Evolutionary conservation across 2,888 invertebrate genomes (phyloP), one percentile per base, ranked within the genome.

Genomic region (Celastrina argiolus): DNA sequence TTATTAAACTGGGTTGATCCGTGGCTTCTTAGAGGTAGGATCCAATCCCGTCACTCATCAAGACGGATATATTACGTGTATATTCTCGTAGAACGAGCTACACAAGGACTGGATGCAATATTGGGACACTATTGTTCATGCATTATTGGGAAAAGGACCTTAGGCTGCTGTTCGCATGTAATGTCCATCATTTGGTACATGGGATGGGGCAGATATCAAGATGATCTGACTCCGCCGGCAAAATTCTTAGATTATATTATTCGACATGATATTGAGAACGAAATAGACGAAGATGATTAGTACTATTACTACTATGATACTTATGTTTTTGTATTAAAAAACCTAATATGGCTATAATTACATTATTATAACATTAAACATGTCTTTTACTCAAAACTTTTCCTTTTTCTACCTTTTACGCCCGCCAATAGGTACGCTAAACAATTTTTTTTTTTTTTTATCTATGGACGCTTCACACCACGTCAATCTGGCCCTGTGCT

Each of bases 181-280:
- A 67, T 68, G 68, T 59, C 68, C 4, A 10, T 68, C 1, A 58
- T 68, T 22, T 69, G 69, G 67, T 71, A 71, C 22, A 31, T 70
- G 10, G 68, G 65, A 8, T 66, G 66, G 67, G 67, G 66, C 22
- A 6, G 56, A 10, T 26, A 56, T 22, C 56, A 56, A 3, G 2
- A 6, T 2, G 3, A 56, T 56, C 22, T 26, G 4, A 56, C 26
- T 26, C 26, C 22, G 22, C 56, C 56, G 4, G 56, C 56, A 8
- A 26, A 18, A 2, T 56, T 56, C 10, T 12, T 56, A 22, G 56
- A 56, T 10, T 2, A 56, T 56, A 26, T 56, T 26, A 10, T 26
- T 2, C 22, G 4, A 10, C 6, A 22, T 22, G 12, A 22, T 56
- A n/a, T n/a, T n/a, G n/a, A n/a, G n/a, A n/a, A n/a, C n/a, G n/a